Evolutionary conservation across 1,140 invertebrate species (phyloP).

Genomic region (Dreissena rostriformis): DNA sequence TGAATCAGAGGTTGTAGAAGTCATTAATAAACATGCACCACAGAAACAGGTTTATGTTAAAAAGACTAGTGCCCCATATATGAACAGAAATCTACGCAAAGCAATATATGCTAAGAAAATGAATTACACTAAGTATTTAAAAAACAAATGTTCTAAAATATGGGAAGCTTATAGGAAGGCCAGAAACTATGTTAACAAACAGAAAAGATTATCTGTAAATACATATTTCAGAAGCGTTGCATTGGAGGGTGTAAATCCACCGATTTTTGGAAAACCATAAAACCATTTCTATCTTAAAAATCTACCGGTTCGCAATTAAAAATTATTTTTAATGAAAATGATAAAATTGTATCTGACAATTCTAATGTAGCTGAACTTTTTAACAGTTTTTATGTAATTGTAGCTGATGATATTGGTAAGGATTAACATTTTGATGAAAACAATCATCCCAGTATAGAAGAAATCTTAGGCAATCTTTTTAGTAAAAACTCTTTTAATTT

Average conservation of each 20-base stretch:
- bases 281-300: slow-evolving; percentile 11
- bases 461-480: slow-evolving; percentile 35
- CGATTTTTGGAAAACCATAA: slow-evolving; percentile 16
- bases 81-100: slow-evolving; percentile 26
- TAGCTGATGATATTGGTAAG: slow-evolving; percentile 43
- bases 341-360: slow-evolving; percentile 30
- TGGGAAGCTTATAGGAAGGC: slow-evolving; percentile 33
- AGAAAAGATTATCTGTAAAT: background rate
- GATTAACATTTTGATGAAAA: slow-evolving; percentile 36
- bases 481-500: slow-evolving; percentile 27
- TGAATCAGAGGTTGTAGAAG: slow-evolving; percentile 22
- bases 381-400: slow-evolving; percentile 33
- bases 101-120: slow-evolving; percentile 50
- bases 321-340: slow-evolving; percentile 32
- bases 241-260: slow-evolving; percentile 15
- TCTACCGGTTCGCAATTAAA: background rate
- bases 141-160: slow-evolving; percentile 23
- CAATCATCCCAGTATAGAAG: slow-evolving; percentile 30
- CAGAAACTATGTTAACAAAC: slow-evolving; percentile 40
- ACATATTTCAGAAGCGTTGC: slow-evolving; percentile 26
- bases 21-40: slow-evolving; percentile 43
- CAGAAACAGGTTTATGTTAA: slow-evolving; percentile 32
- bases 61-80: slow-evolving; percentile 19
- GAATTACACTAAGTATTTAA: slow-evolving; percentile 17
- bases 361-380: slow-evolving; percentile 22